A percentile compares a stretch with the other conserved stretches of the same genome.
These are phyloP conservation scores for Trinectes maculatus DNA, from an alignment of 2,113 vertebrate species.

Conservation along the genomic window DNA sequence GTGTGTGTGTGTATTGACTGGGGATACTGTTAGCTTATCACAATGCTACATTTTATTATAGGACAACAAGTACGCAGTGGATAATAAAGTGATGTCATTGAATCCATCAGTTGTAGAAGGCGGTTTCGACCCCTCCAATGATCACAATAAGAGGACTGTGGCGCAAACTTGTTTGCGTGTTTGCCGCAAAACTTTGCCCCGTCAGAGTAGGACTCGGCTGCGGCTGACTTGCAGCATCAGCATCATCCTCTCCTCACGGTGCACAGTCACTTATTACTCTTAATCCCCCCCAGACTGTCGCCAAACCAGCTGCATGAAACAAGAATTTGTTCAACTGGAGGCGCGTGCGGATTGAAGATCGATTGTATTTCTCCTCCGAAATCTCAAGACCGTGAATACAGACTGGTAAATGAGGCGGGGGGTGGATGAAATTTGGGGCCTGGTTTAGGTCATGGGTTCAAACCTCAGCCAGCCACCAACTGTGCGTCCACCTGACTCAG, in stretches of 20 bases:
- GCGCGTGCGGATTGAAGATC: conserved; percentile 97
- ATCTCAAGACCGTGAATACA: conserved; percentile 96
- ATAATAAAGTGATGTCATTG: no score
- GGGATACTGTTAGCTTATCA: no score
- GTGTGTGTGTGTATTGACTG: no score
- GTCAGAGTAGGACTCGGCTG: no score
- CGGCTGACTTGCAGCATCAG: conserved; percentile 28
- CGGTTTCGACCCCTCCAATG: no score
- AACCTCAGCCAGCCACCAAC: neutral
- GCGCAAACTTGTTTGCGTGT: conserved; percentile 7
- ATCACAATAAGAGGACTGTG: neutral
- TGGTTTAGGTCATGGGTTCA: conserved; percentile 51
- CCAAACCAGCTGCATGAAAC: conserved; percentile 95
- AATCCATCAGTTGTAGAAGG: neutral
- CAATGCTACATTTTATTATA: no score
- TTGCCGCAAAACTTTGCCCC: no score
- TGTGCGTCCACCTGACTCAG: neutral
- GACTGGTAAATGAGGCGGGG: conserved; percentile 69
- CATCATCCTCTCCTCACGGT: conserved; percentile 67
- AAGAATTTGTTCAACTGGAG: conserved; percentile 95
- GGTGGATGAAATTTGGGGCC: conserved; percentile 40
- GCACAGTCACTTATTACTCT: conserved; percentile 94
- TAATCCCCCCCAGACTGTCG: conserved; percentile 93
- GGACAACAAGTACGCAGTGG: no score
- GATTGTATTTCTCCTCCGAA: conserved; percentile 94